A percentile compares a stretch with the other conserved stretches of the same genome.
These are phyloP conservation scores for Holacanthella duospinosa DNA, from an alignment of 2,888 invertebrate species.

Conservation along the genomic window DNA sequence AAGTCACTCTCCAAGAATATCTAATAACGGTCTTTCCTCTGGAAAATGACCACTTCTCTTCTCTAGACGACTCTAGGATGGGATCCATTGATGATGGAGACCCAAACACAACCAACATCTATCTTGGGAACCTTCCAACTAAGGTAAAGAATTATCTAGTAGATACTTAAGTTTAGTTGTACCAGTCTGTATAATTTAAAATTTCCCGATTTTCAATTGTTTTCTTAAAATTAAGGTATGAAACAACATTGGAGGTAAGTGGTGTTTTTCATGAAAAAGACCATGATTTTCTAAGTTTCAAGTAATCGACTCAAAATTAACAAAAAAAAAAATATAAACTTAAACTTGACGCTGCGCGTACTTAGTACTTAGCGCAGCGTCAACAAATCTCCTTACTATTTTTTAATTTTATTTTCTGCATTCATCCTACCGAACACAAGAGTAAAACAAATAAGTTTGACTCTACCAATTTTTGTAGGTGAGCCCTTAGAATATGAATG, in stretches of 20 bases:
- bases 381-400: no score
- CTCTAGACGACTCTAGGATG: conserved; percentile 44
- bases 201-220: not conserved
- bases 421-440: no score
- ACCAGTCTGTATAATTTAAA: not conserved
- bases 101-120: conserved; percentile 94
- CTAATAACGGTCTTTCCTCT: conserved; percentile 24
- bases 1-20: not conserved
- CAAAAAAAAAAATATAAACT: no score
- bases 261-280: not conserved
- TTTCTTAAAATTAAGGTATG: not conserved
- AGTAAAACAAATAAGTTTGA: no score
- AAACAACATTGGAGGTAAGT: no score
- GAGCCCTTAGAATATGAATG: no score
- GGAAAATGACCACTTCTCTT: conserved; percentile 9
- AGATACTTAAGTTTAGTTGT: no score
- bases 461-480: no score
- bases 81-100: conserved; percentile 92
- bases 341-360: no score
- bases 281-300: conserved; percentile 8
- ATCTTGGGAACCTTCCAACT: conserved; percentile 92
- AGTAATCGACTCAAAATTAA: no score
- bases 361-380: no score
- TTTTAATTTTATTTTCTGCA: no score
- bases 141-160: conserved; percentile 64